Evolutionary conservation across 1,140 invertebrate genomes (phyloP), one percentile per base, ranked within the genome.

Genomic region (Bombyx mandarina): DNA sequence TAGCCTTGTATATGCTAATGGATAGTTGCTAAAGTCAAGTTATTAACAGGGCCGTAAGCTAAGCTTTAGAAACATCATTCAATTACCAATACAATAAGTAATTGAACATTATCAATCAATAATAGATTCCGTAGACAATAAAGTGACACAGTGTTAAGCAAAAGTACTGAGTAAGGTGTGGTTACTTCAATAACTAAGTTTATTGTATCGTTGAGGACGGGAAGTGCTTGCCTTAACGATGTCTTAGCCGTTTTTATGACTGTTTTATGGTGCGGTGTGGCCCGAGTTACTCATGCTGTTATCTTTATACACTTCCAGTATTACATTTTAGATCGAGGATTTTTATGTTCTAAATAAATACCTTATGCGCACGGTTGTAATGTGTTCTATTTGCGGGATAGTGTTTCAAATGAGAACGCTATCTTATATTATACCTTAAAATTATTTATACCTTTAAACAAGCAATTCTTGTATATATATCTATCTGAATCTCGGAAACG

Each of bases 121-220:
- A 35, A 35, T 35, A 35, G 26, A 35, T 35, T 35, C 26, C 26
- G 26, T 35, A 35, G n/a, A 54, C 52, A 54, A 44, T 10, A 42
- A 8, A 35, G 42, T 52, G 8, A 52, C 10, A 52, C 43, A 12
- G 43, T 44, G 10, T 44, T n/a, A 3, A 44, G 44, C 42, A 12
- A 12, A 26, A 50, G 48, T 60, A 62, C 54, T 59, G 52, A 60
- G 58, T 51, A 56, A 73, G 73, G 71, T 71, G 73, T 63, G 74
- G 67, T 71, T 74, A 72, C 69, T 68, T 68, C 73, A 75, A 72
- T 75, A 72, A 73, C 64, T 64, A 58, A 66, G 56, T 75, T 74
- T 75, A 78, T 74, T 74, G 71, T 71, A 72, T 71, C 63, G 66
- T 61, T 42, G 56, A 49, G 46, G 57, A 47, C 43, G 61, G 62